Evolutionary conservation across 2,797 vertebrate species (phyloP), one percentile per base, ranked within the genome.

Genomic region (Rhynchonycteris naso): DNA sequence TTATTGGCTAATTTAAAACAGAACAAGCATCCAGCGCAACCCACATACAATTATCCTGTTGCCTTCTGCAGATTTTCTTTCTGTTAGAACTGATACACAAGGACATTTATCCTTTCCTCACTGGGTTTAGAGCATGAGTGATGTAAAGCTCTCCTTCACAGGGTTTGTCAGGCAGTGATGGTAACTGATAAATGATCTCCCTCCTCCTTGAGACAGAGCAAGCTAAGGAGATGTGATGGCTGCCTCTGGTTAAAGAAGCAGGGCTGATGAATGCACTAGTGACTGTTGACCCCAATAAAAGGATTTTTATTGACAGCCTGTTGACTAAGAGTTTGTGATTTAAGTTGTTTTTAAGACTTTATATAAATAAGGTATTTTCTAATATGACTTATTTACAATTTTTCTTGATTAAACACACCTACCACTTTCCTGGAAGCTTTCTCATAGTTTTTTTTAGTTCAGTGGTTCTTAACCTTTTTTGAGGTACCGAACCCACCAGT

Each of bases 141-240:
- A 59, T 79, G 80, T 93, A 96, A 79, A 9, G 11, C 84, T 93
- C 66, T 22, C 58, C 71, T 93, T 65, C 0, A 0, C 87, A 59
- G 14, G 26, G 3, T 95, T 97, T 97, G 94, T 93, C 88, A 81
- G 28, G 5, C 91, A 95, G 1, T 1, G 28, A 96, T 30, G 22
- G 63, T 83, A 91, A 74, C 90, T 95, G 93, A 97, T 83, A 74
- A 69, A 89, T 54, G 21, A 86, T 94, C 81, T 96, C 93, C 7
- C 33, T 69, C 56, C 28, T 93, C 13, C 69, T 59, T 84, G 90
- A 94, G 87, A 91, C 93, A 96, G 93, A 97, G 58, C 1, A 19
- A 22, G 97, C 95, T 97, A 96, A 98, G 97, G 90, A 97, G 97
- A 97, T 97, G 96, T 97, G 92, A n/a, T 0, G 28, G 86, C 88